Evolutionary conservation across 2,113 vertebrate species (phyloP).

Genomic region (Toxostoma redivivum): DNA sequence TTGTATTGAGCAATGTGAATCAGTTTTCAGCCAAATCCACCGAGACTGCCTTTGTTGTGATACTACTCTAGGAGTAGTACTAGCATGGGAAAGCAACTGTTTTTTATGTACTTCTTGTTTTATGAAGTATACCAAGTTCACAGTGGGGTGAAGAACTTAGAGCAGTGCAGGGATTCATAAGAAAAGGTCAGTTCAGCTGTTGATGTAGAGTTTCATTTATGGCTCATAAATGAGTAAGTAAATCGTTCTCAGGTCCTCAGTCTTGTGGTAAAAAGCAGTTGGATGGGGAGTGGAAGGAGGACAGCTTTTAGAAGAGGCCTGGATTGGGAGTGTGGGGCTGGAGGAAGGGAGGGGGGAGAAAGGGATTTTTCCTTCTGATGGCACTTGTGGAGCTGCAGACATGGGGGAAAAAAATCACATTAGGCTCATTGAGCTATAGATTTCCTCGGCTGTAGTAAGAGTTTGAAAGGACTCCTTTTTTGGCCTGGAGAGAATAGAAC

Average conservation of each 20-base stretch:
- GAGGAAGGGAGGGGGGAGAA: neutral
- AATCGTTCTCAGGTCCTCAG: neutral
- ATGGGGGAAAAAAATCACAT: neutral
- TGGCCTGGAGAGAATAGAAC: slow-evolving; percentile 42
- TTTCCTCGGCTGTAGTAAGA: neutral
- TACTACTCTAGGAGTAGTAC: neutral
- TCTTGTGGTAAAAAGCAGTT: neutral
- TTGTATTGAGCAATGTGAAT: neutral
- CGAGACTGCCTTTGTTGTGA: neutral
- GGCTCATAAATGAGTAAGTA: neutral
- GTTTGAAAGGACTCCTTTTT: slow-evolving; percentile 57
- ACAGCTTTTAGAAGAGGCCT: neutral
- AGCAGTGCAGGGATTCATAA: neutral
- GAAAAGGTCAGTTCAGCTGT: neutral
- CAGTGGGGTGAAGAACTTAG: neutral
- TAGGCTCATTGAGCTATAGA: neutral
- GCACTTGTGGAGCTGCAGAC: neutral
- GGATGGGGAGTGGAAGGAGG: neutral
- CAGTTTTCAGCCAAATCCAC: neutral
- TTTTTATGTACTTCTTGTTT: neutral
- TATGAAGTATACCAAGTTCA: neutral
- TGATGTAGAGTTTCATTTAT: neutral
- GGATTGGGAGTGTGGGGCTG: neutral
- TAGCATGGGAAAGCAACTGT: neutral
- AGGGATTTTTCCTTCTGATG: neutral